Evolutionary conservation across 2,113 vertebrate genomes (phyloP).

Genomic region (Zootoca vivipara): DNA sequence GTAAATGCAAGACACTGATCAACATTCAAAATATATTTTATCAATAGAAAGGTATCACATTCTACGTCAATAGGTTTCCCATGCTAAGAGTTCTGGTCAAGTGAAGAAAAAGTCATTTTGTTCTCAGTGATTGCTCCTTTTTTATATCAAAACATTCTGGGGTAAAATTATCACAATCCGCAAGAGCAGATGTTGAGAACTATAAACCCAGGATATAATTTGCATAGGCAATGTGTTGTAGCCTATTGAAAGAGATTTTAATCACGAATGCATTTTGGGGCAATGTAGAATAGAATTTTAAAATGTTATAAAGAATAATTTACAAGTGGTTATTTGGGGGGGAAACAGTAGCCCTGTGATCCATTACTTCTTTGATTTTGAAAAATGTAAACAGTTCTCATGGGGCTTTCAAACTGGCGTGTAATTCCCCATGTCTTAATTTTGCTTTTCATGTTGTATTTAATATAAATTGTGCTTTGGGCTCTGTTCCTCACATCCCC

Average conservation of each 20-base stretch:
- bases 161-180: constrained; percentile 72
- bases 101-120: constrained; percentile 63
- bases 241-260: constrained; percentile 73
- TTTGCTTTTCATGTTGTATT: constrained; percentile 56
- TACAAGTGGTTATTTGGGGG: constrained; percentile 71
- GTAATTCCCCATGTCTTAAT: constrained; percentile 69
- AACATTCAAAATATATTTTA: constrained; percentile 33
- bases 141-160: constrained; percentile 72
- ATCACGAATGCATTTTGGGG: constrained; percentile 69
- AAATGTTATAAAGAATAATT: constrained; percentile 24
- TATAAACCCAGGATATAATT: constrained; percentile 76
- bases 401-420: constrained; percentile 58
- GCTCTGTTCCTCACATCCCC: constrained; percentile 54
- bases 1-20: constrained; percentile 29
- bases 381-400: constrained; percentile 68
- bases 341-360: constrained; percentile 64
- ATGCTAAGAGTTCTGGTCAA: constrained; percentile 52
- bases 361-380: constrained; percentile 68
- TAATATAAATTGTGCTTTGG: constrained; percentile 71
- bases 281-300: constrained; percentile 63
- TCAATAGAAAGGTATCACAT: constrained; percentile 35
- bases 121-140: constrained; percentile 71
- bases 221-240: constrained; percentile 58
- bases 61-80: constrained; percentile 29
- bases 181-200: constrained; percentile 78